phyloP scores from a whole-genome alignment of 2,888 invertebrate species.

The Podabrus alpinus region DNA sequence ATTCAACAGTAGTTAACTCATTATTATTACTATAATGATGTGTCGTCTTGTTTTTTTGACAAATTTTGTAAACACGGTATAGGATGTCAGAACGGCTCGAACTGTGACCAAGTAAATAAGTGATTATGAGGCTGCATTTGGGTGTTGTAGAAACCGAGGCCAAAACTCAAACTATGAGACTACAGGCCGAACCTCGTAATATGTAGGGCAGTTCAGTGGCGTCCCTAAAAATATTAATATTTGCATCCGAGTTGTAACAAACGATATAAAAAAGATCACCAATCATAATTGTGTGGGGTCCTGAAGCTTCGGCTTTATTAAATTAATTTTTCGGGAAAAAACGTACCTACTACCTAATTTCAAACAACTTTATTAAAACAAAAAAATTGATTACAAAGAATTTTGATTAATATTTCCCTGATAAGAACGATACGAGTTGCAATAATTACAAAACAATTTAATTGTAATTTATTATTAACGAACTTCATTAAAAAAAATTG shows the following conservation, averaged over 20 bases:
- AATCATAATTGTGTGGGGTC: too few relatives aligned
- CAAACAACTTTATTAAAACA: too few relatives aligned
- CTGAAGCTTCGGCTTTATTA: too few relatives aligned
- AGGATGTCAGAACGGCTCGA: not conserved
- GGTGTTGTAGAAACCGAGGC: too few relatives aligned
- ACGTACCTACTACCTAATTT: too few relatives aligned
- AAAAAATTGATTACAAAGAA: too few relatives aligned
- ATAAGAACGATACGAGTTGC: not conserved
- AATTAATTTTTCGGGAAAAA: too few relatives aligned
- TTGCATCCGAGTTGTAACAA: too few relatives aligned
- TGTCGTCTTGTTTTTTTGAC: not conserved
- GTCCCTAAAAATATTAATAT: too few relatives aligned
- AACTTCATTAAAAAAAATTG: not conserved
- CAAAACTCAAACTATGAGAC: not conserved
- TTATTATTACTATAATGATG: not conserved
- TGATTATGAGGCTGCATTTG: not conserved
- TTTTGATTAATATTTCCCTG: not conserved
- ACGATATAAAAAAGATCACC: too few relatives aligned
- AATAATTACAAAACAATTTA: not conserved
- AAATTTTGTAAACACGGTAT: not conserved
- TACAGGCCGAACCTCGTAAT: not conserved
- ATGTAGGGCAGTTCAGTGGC: too few relatives aligned
- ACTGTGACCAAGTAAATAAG: not conserved
- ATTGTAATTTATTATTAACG: not conserved
- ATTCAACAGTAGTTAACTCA: not conserved